phyloP scores from a whole-genome alignment of 2,797 vertebrate species.

The Scolopax rusticola region DNA sequence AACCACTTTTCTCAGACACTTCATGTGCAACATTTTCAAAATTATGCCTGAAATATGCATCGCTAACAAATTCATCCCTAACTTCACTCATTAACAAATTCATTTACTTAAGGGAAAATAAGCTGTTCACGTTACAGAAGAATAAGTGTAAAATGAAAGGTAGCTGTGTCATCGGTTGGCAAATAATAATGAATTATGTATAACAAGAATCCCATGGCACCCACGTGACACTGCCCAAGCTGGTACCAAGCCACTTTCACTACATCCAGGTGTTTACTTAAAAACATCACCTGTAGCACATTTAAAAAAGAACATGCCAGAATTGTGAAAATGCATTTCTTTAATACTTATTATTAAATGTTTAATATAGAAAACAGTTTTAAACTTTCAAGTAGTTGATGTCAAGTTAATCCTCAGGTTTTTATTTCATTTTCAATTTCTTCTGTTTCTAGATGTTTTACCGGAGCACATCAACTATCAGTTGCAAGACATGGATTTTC shows the following conservation, averaged over 20 bases:
- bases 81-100: neutral
- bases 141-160: neutral
- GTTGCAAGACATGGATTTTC: constrained; percentile 87
- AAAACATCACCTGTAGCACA: neutral
- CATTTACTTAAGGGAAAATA: neutral
- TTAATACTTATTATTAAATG: neutral
- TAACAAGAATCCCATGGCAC: neutral
- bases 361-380: neutral
- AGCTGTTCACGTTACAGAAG: too few relatives aligned
- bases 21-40: neutral
- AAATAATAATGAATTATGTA: neutral
- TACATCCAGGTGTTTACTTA: neutral
- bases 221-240: neutral
- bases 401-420: neutral
- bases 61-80: neutral
- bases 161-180: neutral
- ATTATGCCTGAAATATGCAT: neutral
- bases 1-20: neutral
- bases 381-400: neutral
- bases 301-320: neutral
- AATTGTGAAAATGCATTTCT: neutral
- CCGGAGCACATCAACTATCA: constrained; percentile 89
- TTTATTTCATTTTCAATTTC: neutral
- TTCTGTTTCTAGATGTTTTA: constrained; percentile 84
- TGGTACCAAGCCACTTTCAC: neutral